These are phyloP conservation scores for Lithophane socia DNA, from an alignment of 2,888 invertebrate species.

Conservation along the genomic window DNA sequence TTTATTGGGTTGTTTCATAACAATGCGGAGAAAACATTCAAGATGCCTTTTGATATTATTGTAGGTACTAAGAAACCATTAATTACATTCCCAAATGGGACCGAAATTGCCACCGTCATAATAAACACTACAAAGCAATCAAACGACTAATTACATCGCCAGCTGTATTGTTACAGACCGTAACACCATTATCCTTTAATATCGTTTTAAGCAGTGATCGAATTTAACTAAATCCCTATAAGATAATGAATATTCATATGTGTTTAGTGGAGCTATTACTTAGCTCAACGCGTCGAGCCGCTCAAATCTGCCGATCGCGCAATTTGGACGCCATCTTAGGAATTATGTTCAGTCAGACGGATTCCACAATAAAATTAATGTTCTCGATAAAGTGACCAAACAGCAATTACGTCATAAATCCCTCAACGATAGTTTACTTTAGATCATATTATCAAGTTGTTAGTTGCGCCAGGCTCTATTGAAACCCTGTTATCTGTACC, in stretches of 20 bases:
- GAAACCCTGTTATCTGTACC: slow-evolving; percentile 43
- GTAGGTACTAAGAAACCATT: background rate
- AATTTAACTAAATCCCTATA: slow-evolving; percentile 67
- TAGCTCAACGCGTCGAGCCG: slow-evolving; percentile 61
- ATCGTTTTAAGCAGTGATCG: slow-evolving; percentile 63
- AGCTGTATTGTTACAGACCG: slow-evolving; percentile 32
- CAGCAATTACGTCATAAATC: slow-evolving; percentile 52
- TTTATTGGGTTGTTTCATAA: background rate
- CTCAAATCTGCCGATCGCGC: slow-evolving; percentile 62
- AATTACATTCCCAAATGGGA: slow-evolving; percentile 23
- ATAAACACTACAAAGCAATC: slow-evolving; percentile 41
- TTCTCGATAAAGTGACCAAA: slow-evolving; percentile 47
- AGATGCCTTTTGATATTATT: background rate
- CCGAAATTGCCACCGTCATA: slow-evolving; percentile 34
- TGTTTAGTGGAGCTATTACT: slow-evolving; percentile 68
- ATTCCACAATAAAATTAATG: slow-evolving; percentile 57
- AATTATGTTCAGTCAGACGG: slow-evolving; percentile 53
- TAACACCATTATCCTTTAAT: slow-evolving; percentile 52
- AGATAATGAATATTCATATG: slow-evolving; percentile 71
- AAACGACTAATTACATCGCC: slow-evolving; percentile 42
- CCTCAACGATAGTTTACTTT: slow-evolving; percentile 43
- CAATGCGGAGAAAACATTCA: slow-evolving; percentile 1
- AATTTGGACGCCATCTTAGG: slow-evolving; percentile 57
- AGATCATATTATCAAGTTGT: slow-evolving; percentile 52
- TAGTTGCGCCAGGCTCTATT: slow-evolving; percentile 50